Evolutionary conservation across 37 sponge, comb jelly and placozoan species (phyloP).

Genomic region (Dysidea cf. avara): DNA sequence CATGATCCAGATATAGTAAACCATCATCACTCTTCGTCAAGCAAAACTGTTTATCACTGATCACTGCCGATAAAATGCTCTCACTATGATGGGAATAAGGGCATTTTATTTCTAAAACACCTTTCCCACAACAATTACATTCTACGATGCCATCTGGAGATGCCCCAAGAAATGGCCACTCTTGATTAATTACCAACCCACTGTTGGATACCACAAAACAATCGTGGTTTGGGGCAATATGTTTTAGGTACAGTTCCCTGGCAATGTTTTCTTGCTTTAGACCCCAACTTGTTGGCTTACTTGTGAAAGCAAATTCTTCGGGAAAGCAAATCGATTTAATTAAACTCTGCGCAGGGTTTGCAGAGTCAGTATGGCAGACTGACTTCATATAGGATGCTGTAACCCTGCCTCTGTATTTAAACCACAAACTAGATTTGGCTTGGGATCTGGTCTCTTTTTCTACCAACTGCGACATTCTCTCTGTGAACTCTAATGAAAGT

Average conservation of each 20-base stretch:
- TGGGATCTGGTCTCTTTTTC: conserved; percentile 21
- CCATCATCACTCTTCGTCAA: no score
- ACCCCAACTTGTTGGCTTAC: conserved; percentile 22
- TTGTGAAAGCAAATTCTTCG: conserved; percentile 6
- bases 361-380: no score
- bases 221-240: no score
- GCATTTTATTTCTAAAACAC: conserved; percentile 32
- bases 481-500: conserved; percentile 7
- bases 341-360: no score
- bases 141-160: conserved; percentile 37
- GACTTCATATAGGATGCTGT: conserved; percentile 29
- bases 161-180: conserved; percentile 44
- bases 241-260: no score
- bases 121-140: conserved; percentile 60
- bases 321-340: no score
- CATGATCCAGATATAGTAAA: no score
- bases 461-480: background rate
- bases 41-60: no score
- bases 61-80: background rate
- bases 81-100: background rate
- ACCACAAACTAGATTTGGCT: conserved; percentile 21
- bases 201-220: no score
- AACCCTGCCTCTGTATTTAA: conserved; percentile 16
- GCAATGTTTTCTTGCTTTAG: conserved; percentile 22
- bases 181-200: conserved; percentile 32